phyloP scores from a whole-genome alignment of 2,888 invertebrate species.

The Balanococcus diminutus region DNA sequence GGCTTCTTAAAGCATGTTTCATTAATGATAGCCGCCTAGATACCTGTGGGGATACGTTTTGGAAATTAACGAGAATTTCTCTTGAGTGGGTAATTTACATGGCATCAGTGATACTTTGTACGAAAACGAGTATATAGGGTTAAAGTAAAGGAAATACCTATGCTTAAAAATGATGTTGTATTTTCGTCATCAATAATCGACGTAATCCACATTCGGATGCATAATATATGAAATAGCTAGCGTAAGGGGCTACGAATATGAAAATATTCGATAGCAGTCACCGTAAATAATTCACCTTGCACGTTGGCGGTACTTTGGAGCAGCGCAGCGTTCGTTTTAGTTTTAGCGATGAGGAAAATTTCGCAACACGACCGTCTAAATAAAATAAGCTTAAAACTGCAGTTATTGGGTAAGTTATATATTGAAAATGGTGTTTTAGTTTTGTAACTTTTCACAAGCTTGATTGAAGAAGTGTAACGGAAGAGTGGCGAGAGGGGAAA shows the following conservation, averaged over 20 bases:
- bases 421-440: neutral
- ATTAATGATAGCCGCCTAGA: neutral
- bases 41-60: neutral
- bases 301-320: no score
- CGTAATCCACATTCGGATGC: neutral
- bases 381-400: slow-evolving; percentile 4
- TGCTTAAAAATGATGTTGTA: neutral
- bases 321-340: neutral
- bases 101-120: neutral
- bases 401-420: slow-evolving; percentile 6
- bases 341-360: neutral
- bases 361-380: neutral
- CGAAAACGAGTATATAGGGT: neutral
- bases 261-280: neutral
- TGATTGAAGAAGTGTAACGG: neutral
- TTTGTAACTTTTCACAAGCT: neutral
- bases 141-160: neutral
- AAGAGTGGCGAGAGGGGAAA: neutral
- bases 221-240: slow-evolving; percentile 1
- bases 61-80: neutral
- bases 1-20: neutral
- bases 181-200: neutral
- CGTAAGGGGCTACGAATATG: neutral
- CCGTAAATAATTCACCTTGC: slow-evolving; percentile 5
- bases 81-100: neutral